Conservation (phyloP, 92 coral and sea anemone species). For the Porites divaricata region DNA sequence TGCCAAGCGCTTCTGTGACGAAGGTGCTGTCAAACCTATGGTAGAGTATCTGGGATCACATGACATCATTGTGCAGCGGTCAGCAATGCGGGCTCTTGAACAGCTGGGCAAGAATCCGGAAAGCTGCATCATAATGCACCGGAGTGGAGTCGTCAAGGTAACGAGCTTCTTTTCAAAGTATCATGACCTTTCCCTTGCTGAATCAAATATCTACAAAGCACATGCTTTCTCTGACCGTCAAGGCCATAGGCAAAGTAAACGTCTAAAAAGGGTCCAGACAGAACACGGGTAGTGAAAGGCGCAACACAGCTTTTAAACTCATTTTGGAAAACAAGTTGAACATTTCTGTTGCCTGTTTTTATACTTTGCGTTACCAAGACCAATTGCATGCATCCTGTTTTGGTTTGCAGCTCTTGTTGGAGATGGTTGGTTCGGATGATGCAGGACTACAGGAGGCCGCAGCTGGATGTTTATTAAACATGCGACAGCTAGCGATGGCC, state of each 20-base stretch:
- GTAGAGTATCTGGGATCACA: conserved; percentile 83
- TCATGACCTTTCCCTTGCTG: too few species aligned
- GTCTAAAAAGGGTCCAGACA: too few species aligned
- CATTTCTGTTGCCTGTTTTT: not conserved
- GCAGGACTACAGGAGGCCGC: conserved; percentile 90
- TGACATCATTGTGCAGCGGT: conserved; percentile 80
- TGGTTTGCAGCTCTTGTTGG: conserved; percentile 69
- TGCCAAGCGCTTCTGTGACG: conserved; percentile 77
- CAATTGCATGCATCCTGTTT: not conserved
- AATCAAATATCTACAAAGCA: too few species aligned
- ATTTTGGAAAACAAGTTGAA: not conserved
- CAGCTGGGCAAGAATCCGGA: conserved; percentile 83
- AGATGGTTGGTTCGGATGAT: conserved; percentile 95
- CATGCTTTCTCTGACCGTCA: too few species aligned
- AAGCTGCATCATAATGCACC: conserved; percentile 90
- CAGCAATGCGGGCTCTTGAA: conserved; percentile 91
- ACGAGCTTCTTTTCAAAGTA: not conserved
- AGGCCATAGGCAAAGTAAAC: too few species aligned
- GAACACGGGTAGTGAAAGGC: too few species aligned
- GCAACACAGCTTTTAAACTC: not conserved
- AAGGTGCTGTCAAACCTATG: conserved; percentile 88
- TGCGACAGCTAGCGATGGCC: conserved; percentile 88
- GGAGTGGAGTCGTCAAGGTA: conserved; percentile 92
- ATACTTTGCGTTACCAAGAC: too few species aligned
- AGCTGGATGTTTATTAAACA: conserved; percentile 86